A percentile compares a stretch with the other conserved stretches of the same genome.
These are phyloP conservation scores for Dermolepida albohirtum DNA, from an alignment of 2,888 invertebrate species.

Conservation along the genomic window DNA sequence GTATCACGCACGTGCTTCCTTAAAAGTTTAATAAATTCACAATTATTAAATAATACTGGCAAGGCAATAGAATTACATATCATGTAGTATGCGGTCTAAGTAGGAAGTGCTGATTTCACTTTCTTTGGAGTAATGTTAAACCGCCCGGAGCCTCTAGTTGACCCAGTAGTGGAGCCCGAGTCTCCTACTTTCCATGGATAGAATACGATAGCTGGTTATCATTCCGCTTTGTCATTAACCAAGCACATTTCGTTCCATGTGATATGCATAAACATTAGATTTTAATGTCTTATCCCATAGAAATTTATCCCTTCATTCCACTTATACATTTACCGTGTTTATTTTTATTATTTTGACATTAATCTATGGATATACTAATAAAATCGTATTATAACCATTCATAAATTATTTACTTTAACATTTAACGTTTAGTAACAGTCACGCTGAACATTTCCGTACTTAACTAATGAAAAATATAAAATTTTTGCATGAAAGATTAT, in stretches of 20 bases:
- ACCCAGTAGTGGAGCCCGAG: slow-evolving; percentile 54
- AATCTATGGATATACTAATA: slow-evolving; percentile 10
- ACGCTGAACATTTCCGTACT: slow-evolving; percentile 2
- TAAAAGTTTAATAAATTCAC: neutral
- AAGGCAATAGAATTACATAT: slow-evolving; percentile 36
- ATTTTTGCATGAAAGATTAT: slow-evolving; percentile 5
- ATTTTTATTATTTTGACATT: slow-evolving; percentile 25
- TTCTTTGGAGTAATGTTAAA: slow-evolving; percentile 48
- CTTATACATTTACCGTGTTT: neutral
- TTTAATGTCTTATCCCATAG: slow-evolving; percentile 6
- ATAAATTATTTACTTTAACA: slow-evolving; percentile 13
- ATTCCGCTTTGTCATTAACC: slow-evolving; percentile 37
- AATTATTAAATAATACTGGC: slow-evolving; percentile 37
- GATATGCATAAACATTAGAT: slow-evolving; percentile 17
- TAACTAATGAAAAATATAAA: neutral
- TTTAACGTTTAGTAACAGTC: neutral
- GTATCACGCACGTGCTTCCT: slow-evolving; percentile 11
- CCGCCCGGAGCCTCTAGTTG: slow-evolving; percentile 47
- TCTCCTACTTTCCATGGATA: slow-evolving; percentile 52
- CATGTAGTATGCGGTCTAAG: slow-evolving; percentile 44
- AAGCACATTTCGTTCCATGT: slow-evolving; percentile 34
- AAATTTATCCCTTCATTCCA: slow-evolving; percentile 14
- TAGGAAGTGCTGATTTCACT: slow-evolving; percentile 49
- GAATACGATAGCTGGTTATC: slow-evolving; percentile 14
- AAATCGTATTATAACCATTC: slow-evolving; percentile 5